Evolutionary conservation across 2,113 vertebrate species (phyloP).

Genomic region (Planiliza haematocheilus): DNA sequence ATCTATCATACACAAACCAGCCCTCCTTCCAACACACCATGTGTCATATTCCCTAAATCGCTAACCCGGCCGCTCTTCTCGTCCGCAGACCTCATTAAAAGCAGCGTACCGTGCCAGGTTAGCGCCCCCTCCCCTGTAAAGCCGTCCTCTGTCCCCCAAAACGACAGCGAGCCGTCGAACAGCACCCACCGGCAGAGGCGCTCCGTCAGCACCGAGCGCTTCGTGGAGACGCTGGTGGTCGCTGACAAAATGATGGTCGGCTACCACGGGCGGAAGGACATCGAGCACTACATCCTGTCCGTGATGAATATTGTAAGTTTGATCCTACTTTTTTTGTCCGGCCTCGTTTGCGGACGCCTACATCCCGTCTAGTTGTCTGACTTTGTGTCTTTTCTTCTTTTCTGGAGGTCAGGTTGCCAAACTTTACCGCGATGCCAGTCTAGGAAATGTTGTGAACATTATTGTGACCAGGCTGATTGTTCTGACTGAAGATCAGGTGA

Average conservation of each 20-base stretch:
- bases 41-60: background rate
- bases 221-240: slow-evolving; percentile 97
- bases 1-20: slow-evolving; percentile 18
- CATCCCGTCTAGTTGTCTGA: slow-evolving; percentile 88
- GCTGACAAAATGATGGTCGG: slow-evolving; percentile 99
- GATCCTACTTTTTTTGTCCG: slow-evolving; percentile 81
- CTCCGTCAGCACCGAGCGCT: slow-evolving; percentile 94
- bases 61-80: slow-evolving; percentile 56
- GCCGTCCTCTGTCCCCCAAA: slow-evolving; percentile 72
- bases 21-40: slow-evolving; percentile 6
- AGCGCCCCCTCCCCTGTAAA: slow-evolving; percentile 74
- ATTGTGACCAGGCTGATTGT: slow-evolving; percentile 98
- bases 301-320: slow-evolving; percentile 99
- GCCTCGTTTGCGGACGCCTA: background rate
- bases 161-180: slow-evolving; percentile 65
- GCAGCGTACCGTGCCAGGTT: slow-evolving; percentile 81
- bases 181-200: slow-evolving; percentile 85
- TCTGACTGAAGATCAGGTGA: slow-evolving; percentile 99
- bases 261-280: slow-evolving; percentile 98
- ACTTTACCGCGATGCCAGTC: slow-evolving; percentile 99
- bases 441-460: slow-evolving; percentile 99
- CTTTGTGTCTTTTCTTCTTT: slow-evolving; percentile 99
- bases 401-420: slow-evolving; percentile 99
- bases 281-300: slow-evolving; percentile 97
- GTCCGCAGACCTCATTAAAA: slow-evolving; percentile 86